Evolutionary conservation across 1,140 invertebrate species (phyloP), one percentile per base, ranked within the genome.

Genomic region (Cylas formicarius): DNA sequence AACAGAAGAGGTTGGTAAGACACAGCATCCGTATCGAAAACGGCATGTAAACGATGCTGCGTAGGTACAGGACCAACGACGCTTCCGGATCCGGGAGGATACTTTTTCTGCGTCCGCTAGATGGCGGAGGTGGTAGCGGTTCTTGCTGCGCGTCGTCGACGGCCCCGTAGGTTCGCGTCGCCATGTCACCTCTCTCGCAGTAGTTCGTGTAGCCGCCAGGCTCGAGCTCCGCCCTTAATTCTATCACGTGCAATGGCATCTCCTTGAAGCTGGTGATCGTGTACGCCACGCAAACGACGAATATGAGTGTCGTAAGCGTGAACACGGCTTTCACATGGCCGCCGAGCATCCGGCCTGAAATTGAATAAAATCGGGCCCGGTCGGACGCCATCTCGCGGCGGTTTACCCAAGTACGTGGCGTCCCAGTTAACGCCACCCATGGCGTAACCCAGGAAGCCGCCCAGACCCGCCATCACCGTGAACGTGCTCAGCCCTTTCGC

Each of bases 401-500:
- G 31, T 3, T 69, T 70, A 82, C 83, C 87, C 46, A 93, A 73
- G 39, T 76, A 69, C 0, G 86, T 91, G 27, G 75, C 77, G 60
- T 93, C 87, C 93, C 93, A 97, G 63, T 96, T 86, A 17, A 96
- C 84, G 0, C 86, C 91, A 10, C 92, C 91, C 53, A 97, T 75
- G 2, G 84, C 81, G 62, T 97, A 97, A 0, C 93, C 94, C 62
- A 96, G 77, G 53, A 88, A 88, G 9, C 94, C 93, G 5, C 94
- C 94, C 0, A 96, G 67, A 0, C 93, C 94, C 1, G 93, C 92
- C 90, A 97, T 95, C 42, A 96, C 80, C 0, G 92, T 96, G 57
- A 97, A 97, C 2, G 90, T 94, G 48, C 90, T 95, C 2, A 97
- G 67, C 1, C 94, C 93, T 52, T 78, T 78, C 0, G 90, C 85